Evolutionary conservation across 2,797 vertebrate genomes (phyloP), one percentile per base, ranked within the genome.

Genomic region (Lagodon rhomboides): DNA sequence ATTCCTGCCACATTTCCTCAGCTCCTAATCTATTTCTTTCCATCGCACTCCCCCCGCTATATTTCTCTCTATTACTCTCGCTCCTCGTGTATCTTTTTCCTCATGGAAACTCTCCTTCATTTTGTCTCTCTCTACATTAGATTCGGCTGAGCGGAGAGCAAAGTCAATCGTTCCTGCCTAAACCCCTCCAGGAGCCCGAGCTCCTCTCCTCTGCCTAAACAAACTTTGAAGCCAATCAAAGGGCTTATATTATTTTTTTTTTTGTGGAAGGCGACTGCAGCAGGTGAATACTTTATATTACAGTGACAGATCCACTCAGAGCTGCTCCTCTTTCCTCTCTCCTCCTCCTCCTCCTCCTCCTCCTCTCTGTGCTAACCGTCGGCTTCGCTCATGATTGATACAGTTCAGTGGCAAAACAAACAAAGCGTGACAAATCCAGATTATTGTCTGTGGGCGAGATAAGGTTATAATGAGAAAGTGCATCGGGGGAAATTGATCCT

Each of bases 391-490:
- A 46, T 90, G 94, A 95, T 90, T 91, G 93, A 94, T 92, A 90
- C 86, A 91, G 91, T 92, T 94, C 85, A 87, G 90, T 58, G 81
- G 91, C 83, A 90, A 92, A 92, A 93, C 93, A 95, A 94, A 95
- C 94, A 94, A 92, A 93, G 93, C 92, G 92, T 93, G 92, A 94
- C 93, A 94, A 95, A 94, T 94, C 93, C 94, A 95, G 94, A 95
- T 94, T 93, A 95, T 93, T 93, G 94, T 95, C 93, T 94, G 92
- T 85, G 88, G 93, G 91, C 79, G 90, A 91, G 94, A 95, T 95
- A 95, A 94, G 92, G 93, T 94, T 93, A 93, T 94, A 95, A 95
- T 94, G 93, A 95, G 92, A 94, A 94, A 95, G 91, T 93, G 93
- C 92, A 93, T 92, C 87, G n/a, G 77, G 89, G 94, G 94, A 93